Conservation (phyloP, 2,888 invertebrate genomes). For the Pachymerium ferrugineum region DNA sequence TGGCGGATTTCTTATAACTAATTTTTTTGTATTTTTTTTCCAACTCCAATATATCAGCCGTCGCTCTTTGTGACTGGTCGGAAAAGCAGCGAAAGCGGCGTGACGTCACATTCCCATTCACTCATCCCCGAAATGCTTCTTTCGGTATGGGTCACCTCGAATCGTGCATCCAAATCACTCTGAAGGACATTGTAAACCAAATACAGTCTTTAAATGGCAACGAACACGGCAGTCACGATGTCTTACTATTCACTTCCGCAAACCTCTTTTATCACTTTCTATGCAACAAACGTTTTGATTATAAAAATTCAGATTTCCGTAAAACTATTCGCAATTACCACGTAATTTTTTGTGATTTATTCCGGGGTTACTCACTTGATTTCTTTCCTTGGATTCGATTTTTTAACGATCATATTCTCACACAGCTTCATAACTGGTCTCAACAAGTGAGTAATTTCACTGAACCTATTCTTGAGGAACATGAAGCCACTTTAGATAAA, state of each 20-base stretch:
- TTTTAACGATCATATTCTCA: constrained; percentile 63
- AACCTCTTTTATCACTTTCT: constrained; percentile 83
- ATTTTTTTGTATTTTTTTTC: not conserved
- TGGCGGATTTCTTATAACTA: too few relatives aligned
- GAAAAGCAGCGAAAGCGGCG: constrained; percentile 70
- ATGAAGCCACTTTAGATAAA: constrained; percentile 45
- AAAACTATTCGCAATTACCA: constrained; percentile 68
- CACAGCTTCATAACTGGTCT: constrained; percentile 53
- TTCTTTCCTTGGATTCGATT: constrained; percentile 76
- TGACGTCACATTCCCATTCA: constrained; percentile 70
- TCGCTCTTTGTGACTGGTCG: constrained; percentile 84
- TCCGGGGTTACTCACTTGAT: constrained; percentile 79
- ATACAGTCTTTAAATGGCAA: not conserved
- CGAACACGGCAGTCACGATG: constrained; percentile 60
- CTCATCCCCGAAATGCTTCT: constrained; percentile 68
- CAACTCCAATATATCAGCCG: too few relatives aligned
- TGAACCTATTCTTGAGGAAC: constrained; percentile 55
- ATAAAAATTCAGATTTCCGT: constrained; percentile 60
- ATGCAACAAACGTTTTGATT: constrained; percentile 65
- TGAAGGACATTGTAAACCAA: constrained; percentile 37
- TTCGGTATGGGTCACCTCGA: constrained; percentile 66
- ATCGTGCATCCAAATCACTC: constrained; percentile 59
- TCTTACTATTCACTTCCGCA: constrained; percentile 66
- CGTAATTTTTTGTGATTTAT: constrained; percentile 86
- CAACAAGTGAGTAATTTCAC: constrained; percentile 19